phyloP scores from a whole-genome alignment of 1,140 invertebrate genomes.

The Micrasema minimum region DNA sequence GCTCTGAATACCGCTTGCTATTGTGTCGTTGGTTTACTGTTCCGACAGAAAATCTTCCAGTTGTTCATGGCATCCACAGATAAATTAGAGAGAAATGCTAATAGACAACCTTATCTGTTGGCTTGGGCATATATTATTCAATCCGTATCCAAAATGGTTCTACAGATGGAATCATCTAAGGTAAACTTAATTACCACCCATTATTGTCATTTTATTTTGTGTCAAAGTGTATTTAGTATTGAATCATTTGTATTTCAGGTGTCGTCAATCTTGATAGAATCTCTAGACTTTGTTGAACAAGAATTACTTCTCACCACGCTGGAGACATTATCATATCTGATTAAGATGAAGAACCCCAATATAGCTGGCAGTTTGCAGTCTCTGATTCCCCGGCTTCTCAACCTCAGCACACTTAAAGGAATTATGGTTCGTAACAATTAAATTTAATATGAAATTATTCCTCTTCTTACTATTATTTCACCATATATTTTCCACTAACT shows the following conservation, averaged over 20 bases:
- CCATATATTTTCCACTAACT: too few species aligned
- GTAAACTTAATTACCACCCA: slow-evolving; percentile 56
- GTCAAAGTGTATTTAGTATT: not conserved
- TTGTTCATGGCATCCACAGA: slow-evolving; percentile 65
- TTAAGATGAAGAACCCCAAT: slow-evolving; percentile 67
- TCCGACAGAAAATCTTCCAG: slow-evolving; percentile 74
- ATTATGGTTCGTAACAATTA: slow-evolving; percentile 15
- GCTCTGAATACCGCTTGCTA: slow-evolving; percentile 59
- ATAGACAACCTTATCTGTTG: slow-evolving; percentile 67
- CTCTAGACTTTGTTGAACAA: slow-evolving; percentile 70
- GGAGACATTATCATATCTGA: slow-evolving; percentile 69
- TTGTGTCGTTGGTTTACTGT: slow-evolving; percentile 65
- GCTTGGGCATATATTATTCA: slow-evolving; percentile 73
- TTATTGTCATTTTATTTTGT: too few species aligned
- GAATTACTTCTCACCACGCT: slow-evolving; percentile 70
- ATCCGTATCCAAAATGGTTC: slow-evolving; percentile 69
- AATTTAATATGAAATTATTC: too few species aligned
- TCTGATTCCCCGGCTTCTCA: slow-evolving; percentile 73
- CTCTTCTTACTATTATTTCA: too few species aligned
- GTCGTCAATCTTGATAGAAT: slow-evolving; percentile 74
- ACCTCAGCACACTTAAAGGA: slow-evolving; percentile 58
- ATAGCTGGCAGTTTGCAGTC: slow-evolving; percentile 71
- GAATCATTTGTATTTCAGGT: slow-evolving; percentile 66
- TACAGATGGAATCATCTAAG: slow-evolving; percentile 71
- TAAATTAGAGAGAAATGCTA: slow-evolving; percentile 59